These are phyloP conservation scores for Mungos mungo DNA, from an alignment of 2,113 vertebrate species.

Conservation along the genomic window DNA sequence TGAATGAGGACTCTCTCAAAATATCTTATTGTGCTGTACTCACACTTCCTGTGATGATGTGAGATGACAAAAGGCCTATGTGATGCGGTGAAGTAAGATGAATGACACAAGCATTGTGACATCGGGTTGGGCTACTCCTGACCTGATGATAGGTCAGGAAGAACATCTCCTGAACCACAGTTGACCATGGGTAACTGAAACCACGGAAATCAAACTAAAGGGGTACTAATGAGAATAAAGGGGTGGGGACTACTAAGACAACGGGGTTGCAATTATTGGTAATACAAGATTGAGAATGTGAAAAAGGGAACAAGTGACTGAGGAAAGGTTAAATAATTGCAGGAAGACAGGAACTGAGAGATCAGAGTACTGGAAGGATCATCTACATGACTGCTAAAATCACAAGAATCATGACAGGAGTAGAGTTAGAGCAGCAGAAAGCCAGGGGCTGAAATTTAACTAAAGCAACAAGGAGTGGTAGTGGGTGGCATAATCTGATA, in stretches of 20 bases:
- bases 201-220: neutral
- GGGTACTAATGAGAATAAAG: neutral
- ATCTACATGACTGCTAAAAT: neutral
- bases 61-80: neutral
- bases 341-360: neutral
- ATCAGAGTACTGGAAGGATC: neutral
- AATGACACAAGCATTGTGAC: neutral
- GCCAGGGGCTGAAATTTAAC: neutral
- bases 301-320: neutral
- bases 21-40: neutral
- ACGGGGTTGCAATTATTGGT: neutral
- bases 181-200: neutral
- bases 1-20: neutral
- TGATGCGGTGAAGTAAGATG: neutral
- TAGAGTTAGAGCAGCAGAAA: neutral
- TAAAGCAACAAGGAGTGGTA: neutral
- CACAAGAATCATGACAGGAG: neutral
- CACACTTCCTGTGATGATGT: neutral
- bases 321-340: neutral
- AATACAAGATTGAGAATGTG: neutral
- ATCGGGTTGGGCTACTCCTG: neutral
- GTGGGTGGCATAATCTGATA: neutral
- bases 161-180: neutral
- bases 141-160: neutral
- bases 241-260: neutral